Conservation (phyloP, 2,113 vertebrate species). For the Mus musculus region DNA sequence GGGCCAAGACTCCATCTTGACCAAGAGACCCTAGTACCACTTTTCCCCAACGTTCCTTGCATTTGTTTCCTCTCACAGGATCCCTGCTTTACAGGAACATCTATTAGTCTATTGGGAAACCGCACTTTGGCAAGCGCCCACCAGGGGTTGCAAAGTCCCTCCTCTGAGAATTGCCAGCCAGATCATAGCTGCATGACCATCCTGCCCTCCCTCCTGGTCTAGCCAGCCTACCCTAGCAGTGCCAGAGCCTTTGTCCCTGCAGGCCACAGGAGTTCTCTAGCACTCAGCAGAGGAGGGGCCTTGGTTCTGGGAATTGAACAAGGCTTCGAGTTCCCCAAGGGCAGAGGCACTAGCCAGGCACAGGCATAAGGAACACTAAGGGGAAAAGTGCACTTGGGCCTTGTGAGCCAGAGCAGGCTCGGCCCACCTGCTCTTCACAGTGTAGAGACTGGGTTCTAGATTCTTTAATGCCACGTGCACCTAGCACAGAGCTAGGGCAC, state of each 20-base stretch:
- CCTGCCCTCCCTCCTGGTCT: too few species aligned
- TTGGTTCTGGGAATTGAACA: slow-evolving; percentile 27
- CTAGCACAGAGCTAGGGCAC: not conserved
- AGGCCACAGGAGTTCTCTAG: not conserved
- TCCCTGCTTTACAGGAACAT: not conserved
- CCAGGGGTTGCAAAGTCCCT: not conserved
- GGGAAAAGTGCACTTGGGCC: not conserved
- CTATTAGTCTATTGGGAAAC: not conserved
- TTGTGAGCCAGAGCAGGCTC: not conserved
- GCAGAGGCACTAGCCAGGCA: not conserved
- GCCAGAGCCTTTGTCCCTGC: not conserved
- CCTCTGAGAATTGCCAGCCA: not conserved
- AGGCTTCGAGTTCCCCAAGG: not conserved
- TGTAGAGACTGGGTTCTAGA: not conserved
- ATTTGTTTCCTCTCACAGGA: not conserved
- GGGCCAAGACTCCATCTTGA: not conserved
- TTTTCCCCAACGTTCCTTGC: not conserved
- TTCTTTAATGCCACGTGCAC: not conserved
- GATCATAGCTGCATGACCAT: not conserved
- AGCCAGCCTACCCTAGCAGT: not conserved
- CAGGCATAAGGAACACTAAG: not conserved
- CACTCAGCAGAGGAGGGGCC: not conserved
- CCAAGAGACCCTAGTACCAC: not conserved
- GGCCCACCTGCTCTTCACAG: too few species aligned
- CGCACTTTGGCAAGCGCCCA: not conserved